Evolutionary conservation across 2,888 invertebrate species (phyloP).

Genomic region (Girardia tigrina): DNA sequence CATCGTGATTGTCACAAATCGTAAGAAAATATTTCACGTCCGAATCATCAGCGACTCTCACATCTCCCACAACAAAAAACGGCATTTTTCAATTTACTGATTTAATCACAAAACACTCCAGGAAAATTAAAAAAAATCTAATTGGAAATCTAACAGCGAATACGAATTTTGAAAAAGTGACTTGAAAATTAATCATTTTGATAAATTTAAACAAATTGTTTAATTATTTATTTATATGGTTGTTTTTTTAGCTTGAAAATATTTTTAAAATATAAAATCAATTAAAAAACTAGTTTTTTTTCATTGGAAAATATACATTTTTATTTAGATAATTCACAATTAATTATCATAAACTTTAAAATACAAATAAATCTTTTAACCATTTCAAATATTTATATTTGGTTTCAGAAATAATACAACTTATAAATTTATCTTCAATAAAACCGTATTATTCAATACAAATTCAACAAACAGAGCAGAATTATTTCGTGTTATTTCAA

Average conservation of each 20-base stretch:
- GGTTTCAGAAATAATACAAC: neutral
- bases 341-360: neutral
- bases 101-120: too few species aligned
- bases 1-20: conserved; percentile 62
- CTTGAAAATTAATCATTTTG: neutral
- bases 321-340: neutral
- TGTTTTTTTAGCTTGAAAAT: neutral
- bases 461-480: neutral
- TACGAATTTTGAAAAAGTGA: neutral
- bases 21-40: conserved; percentile 68
- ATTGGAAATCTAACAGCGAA: neutral
- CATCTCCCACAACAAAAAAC: conserved; percentile 56
- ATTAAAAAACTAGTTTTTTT: neutral
- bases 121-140: too few species aligned
- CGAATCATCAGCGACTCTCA: conserved; percentile 71
- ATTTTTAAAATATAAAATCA: neutral
- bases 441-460: neutral
- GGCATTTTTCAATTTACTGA: conserved; percentile 21
- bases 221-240: neutral
- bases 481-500: neutral
- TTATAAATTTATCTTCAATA: too few species aligned
- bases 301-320: neutral
- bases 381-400: neutral
- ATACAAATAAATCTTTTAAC: neutral
- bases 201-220: neutral